These are phyloP conservation scores for Linnaemya tessellans DNA, from an alignment of 2,888 invertebrate genomes.

Conservation along the genomic window DNA sequence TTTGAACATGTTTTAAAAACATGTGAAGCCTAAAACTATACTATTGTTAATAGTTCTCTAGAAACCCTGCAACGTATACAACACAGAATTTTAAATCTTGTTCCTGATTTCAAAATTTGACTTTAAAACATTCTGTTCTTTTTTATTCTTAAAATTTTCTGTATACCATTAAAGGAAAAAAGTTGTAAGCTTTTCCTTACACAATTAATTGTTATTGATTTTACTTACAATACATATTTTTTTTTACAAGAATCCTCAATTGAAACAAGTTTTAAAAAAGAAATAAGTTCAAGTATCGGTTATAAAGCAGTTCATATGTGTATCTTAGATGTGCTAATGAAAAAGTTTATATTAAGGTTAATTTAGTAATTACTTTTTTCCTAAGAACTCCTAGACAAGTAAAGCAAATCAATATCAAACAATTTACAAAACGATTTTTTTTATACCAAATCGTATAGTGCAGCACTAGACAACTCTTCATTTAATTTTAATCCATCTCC, in stretches of 20 bases:
- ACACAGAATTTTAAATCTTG: not conserved
- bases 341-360: constrained; percentile 68
- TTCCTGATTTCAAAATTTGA: not conserved
- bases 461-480: constrained; percentile 9
- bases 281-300: not conserved
- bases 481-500: constrained; percentile 60
- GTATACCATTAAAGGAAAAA: constrained; percentile 2
- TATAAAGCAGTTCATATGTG: not conserved
- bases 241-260: not conserved
- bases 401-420: constrained; percentile 48
- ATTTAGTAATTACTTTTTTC: constrained; percentile 67
- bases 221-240: constrained; percentile 25
- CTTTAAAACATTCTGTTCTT: not conserved
- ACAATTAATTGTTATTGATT: constrained; percentile 69
- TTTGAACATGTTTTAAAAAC: no score
- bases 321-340: constrained; percentile 62
- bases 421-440: not conserved
- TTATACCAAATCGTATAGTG: constrained; percentile 8
- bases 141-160: not conserved
- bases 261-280: constrained; percentile 10
- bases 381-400: constrained; percentile 18
- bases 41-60: not conserved
- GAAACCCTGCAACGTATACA: not conserved
- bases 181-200: constrained; percentile 33
- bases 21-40: constrained; percentile 5